These are phyloP conservation scores for Scelioninae gen. 1 DNA, from an alignment of 2,888 invertebrate species.

Conservation along the genomic window DNA sequence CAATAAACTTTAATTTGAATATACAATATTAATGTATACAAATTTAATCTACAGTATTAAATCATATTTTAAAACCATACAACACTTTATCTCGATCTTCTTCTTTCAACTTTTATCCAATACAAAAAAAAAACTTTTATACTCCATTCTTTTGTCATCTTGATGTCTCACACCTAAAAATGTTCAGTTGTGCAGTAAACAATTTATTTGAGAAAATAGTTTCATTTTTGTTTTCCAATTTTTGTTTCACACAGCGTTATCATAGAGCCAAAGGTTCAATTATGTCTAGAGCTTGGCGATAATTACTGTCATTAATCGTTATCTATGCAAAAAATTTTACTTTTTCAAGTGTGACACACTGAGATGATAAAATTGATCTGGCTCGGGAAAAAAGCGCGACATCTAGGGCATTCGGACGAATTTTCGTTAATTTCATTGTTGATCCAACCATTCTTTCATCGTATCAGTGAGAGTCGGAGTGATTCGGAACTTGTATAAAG, in stretches of 20 bases:
- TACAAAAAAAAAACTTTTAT: constrained; percentile 2
- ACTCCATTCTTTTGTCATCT: constrained; percentile 26
- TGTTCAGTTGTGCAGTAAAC: too few species aligned
- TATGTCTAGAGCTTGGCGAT: constrained; percentile 6
- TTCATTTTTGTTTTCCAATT: neutral
- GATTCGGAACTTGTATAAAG: constrained; percentile 74
- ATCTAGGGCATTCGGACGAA: constrained; percentile 65
- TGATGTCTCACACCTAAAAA: constrained; percentile 25
- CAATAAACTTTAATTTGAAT: too few species aligned
- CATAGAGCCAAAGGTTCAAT: constrained; percentile 14
- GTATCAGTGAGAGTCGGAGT: constrained; percentile 60
- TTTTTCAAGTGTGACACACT: constrained; percentile 33
- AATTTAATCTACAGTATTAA: constrained; percentile 51
- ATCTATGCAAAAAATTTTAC: neutral
- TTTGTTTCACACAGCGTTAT: constrained; percentile 19
- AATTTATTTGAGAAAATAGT: too few species aligned
- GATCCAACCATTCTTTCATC: constrained; percentile 62
- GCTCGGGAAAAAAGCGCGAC: constrained; percentile 17
- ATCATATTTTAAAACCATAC: constrained; percentile 37
- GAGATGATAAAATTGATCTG: constrained; percentile 26
- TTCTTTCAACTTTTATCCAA: constrained; percentile 36
- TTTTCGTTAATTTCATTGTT: constrained; percentile 66
- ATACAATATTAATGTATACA: constrained; percentile 19
- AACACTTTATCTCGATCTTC: constrained; percentile 47
- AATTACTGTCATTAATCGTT: constrained; percentile 16